phyloP scores from a whole-genome alignment of 2,888 invertebrate species.

The Drosophila pegasa region DNA sequence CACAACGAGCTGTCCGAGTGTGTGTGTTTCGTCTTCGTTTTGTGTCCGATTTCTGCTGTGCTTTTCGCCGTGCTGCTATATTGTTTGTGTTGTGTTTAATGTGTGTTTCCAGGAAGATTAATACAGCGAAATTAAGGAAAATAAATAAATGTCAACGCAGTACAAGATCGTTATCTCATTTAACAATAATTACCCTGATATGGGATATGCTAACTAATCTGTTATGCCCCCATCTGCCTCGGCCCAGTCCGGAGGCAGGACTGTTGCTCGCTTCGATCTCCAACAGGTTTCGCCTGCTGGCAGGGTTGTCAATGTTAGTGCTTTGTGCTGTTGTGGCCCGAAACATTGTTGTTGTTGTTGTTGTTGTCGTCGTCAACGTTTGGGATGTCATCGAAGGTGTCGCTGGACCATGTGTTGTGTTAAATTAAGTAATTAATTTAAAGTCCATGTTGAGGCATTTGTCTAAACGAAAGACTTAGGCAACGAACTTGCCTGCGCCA shows the following conservation, averaged over 20 bases:
- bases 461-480: slow-evolving; percentile 74
- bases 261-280: slow-evolving; percentile 31
- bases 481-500: slow-evolving; percentile 55
- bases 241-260: slow-evolving; percentile 17
- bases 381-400: slow-evolving; percentile 69
- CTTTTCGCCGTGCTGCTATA: slow-evolving; percentile 33
- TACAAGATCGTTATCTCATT: slow-evolving; percentile 85
- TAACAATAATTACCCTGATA: slow-evolving; percentile 86
- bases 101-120: slow-evolving; percentile 84
- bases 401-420: slow-evolving; percentile 71
- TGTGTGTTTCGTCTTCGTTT: slow-evolving; percentile 14
- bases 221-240: slow-evolving; percentile 72
- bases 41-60: slow-evolving; percentile 34
- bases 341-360: slow-evolving; percentile 58
- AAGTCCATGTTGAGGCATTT: slow-evolving; percentile 74
- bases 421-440: slow-evolving; percentile 80
- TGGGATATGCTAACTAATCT: slow-evolving; percentile 85
- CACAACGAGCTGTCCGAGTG: slow-evolving; percentile 29
- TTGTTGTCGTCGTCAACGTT: slow-evolving; percentile 48
- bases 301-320: slow-evolving; percentile 68
- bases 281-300: slow-evolving; percentile 63
- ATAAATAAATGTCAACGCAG: slow-evolving; percentile 85
- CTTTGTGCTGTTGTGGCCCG: slow-evolving; percentile 67
- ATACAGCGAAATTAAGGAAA: slow-evolving; percentile 85
- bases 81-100: slow-evolving; percentile 55